Base-by-base conservation (phyloP, 2,797 vertebrate species). In the Centroberyx gerrardi region DNA sequence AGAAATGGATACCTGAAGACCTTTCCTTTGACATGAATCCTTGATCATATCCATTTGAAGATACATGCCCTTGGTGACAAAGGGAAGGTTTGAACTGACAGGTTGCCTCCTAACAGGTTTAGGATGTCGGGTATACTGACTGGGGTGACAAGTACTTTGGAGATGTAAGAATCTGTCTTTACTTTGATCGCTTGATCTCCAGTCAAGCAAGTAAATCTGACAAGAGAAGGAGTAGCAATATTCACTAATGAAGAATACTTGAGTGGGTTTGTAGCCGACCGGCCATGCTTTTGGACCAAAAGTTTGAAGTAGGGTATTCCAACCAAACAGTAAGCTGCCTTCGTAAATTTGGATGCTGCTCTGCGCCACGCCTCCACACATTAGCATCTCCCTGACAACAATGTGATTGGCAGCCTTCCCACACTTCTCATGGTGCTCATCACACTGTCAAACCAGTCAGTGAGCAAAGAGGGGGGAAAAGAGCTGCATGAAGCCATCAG, bases 311-410 rank as follows among this genome's bases (percentile, higher is more conserved):
- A 67, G 71, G 61, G 74, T 70, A 81, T 56, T 72, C 72, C 68
- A 76, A 77, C 67, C 58, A 42, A 85, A 87, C 73, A 74, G 53
- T 55, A 74, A 83, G 65, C 69, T 69, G 68, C 64, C 52, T 81
- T 69, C 77, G 46, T 82, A 67, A 86, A 87, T 77, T 79, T 67
- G 59, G 59, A 76, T 62, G 71, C 76, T 72, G 61, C 56, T 76
- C 65, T 68, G 38, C 58, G 46, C 18, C 76, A 65, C 22, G 5
- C 68, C 62, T 60, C 71, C 40, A 55, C 60, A 67, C 12, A 18
- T 29, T 52, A 42, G 53, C 70, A 68, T 78, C 78, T 61, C 44
- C 10, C 56, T 53, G 33, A 75, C 70, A 83, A 78, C 76, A 78
- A 73, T 65, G 74, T 80, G 60, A 76, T 65, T 54, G 60, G 63